These are phyloP conservation scores for Rotaria macrura DNA, from an alignment of 2,888 invertebrate species.

Conservation along the genomic window DNA sequence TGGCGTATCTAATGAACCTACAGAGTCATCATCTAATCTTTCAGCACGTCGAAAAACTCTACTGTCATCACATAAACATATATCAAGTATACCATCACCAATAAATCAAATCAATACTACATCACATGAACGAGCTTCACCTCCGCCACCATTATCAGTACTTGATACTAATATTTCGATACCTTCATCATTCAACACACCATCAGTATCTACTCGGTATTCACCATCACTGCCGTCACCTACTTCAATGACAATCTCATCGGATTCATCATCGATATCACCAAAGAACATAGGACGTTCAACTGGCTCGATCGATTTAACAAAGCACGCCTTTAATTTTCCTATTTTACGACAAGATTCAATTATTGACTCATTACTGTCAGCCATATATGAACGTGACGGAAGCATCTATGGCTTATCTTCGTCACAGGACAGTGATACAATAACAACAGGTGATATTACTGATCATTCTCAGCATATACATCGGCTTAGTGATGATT, in stretches of 20 bases:
- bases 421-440: neutral
- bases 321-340: neutral
- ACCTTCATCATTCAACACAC: neutral
- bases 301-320: neutral
- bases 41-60: neutral
- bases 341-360: neutral
- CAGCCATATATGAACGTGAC: neutral
- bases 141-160: neutral
- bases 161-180: neutral
- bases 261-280: neutral
- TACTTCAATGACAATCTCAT: neutral
- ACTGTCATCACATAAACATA: neutral
- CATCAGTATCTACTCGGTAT: neutral
- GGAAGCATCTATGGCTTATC: neutral
- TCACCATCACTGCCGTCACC: neutral
- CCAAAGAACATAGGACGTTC: neutral
- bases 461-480: neutral
- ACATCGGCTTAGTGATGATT: neutral
- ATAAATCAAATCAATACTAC: neutral
- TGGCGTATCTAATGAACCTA: neutral
- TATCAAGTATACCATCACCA: neutral
- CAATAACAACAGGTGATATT: neutral
- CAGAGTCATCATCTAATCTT: neutral
- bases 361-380: conserved; percentile 5
- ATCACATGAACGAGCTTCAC: neutral